phyloP scores from a whole-genome alignment of 2,888 invertebrate genomes.

The Sphaerophoria taeniata region DNA sequence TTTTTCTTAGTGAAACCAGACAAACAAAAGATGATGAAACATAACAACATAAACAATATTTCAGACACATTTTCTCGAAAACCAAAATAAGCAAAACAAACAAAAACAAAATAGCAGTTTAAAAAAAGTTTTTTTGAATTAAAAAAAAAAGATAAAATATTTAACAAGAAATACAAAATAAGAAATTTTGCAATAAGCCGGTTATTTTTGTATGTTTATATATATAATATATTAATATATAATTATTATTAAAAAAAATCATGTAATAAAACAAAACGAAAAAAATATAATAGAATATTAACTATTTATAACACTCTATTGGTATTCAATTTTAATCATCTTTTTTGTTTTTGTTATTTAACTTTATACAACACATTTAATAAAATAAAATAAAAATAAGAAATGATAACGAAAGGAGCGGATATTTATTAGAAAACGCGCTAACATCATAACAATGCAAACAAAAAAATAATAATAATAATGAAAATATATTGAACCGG shows the following conservation, averaged over 20 bases:
- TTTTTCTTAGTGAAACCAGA: conserved; percentile 68
- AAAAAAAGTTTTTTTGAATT: not conserved
- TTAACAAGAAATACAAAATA: conserved; percentile 10
- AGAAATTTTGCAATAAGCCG: conserved; percentile 57
- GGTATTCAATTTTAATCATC: conserved; percentile 50
- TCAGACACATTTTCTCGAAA: conserved; percentile 24
- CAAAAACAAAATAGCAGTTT: conserved; percentile 9
- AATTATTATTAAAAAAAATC: conserved; percentile 38
- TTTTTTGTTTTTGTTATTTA: conserved; percentile 57
- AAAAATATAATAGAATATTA: conserved; percentile 33
- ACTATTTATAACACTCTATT: conserved; percentile 62
- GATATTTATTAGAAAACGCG: conserved; percentile 35
- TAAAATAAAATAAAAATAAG: conserved; percentile 16
- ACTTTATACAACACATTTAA: conserved; percentile 56
- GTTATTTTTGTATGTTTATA: conserved; percentile 71
- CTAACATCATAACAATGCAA: conserved; percentile 45
- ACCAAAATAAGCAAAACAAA: conserved; percentile 6
- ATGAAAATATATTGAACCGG: conserved; percentile 43
- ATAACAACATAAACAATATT: not conserved
- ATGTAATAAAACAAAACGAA: conserved; percentile 33
- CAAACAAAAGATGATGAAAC: conserved; percentile 33
- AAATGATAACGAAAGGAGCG: not conserved
- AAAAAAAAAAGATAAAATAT: conserved; percentile 18
- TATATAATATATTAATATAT: conserved; percentile 60
- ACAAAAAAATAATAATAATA: conserved; percentile 6